Evolutionary conservation across 2,797 vertebrate genomes (phyloP).

Genomic region (Carduelis carduelis): DNA sequence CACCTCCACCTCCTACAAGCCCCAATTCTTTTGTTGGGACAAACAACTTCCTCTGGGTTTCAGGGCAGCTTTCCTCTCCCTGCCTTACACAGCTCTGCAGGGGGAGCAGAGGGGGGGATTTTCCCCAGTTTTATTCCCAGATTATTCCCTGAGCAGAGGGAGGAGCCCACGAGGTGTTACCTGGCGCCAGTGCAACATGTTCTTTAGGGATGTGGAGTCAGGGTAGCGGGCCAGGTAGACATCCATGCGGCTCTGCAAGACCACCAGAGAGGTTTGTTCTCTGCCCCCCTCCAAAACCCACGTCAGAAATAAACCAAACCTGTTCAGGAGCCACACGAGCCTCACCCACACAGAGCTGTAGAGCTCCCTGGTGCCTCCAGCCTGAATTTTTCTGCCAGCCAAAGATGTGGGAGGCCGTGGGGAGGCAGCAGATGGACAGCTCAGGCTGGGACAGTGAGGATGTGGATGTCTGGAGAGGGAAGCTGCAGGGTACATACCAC

Average conservation of each 20-base stretch:
- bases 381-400: background rate
- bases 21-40: background rate
- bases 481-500: background rate
- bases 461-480: background rate
- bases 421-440: background rate
- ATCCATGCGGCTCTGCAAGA: constrained; percentile 43
- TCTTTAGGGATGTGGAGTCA: constrained; percentile 48
- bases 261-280: background rate
- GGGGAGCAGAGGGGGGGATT: background rate
- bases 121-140: too few species aligned
- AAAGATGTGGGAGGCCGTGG: background rate
- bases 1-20: background rate
- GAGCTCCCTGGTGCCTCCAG: background rate
- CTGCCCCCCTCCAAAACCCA: background rate
- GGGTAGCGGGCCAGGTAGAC: constrained; percentile 48
- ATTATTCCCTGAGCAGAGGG: background rate
- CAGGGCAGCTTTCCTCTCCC: background rate
- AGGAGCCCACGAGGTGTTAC: background rate
- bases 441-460: fast-evolving
- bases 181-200: constrained; percentile 58
- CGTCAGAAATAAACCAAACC: background rate
- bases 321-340: background rate
- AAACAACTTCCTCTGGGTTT: background rate
- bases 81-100: background rate
- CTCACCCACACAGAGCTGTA: background rate